These are phyloP conservation scores for Bombus pyrosoma DNA, from an alignment of 1,140 invertebrate species.

Conservation along the genomic window DNA sequence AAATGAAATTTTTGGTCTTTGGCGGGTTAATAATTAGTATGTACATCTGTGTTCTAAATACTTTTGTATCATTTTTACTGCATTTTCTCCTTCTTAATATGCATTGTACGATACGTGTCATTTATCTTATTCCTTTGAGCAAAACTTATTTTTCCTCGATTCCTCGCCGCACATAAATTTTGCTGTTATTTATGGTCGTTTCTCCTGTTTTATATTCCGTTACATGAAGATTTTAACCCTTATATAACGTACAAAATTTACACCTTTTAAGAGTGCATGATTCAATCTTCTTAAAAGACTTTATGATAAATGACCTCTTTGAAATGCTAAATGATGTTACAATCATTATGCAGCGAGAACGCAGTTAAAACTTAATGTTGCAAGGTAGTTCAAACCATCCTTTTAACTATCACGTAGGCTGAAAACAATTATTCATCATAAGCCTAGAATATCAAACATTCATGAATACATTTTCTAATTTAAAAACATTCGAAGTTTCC, in stretches of 20 bases:
- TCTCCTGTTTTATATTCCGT: neutral
- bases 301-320: neutral
- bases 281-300: conserved; percentile 4
- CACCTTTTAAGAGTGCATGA: neutral
- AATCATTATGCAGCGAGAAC: neutral
- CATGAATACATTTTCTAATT: too few relatives aligned
- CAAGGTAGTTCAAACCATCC: too few relatives aligned
- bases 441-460: too few relatives aligned
- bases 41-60: neutral
- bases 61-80: neutral
- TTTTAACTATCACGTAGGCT: too few relatives aligned
- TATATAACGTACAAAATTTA: neutral
- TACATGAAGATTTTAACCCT: neutral
- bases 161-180: neutral
- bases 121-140: neutral
- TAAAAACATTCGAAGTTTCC: too few relatives aligned
- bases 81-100: neutral
- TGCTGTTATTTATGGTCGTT: neutral
- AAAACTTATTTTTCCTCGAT: neutral
- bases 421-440: too few relatives aligned
- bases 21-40: too few relatives aligned
- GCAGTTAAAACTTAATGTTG: too few relatives aligned
- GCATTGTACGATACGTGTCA: neutral
- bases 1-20: too few relatives aligned
- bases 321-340: neutral